Percentiles rank a stretch among this genome's conserved stretches.
Conservation (phyloP, 2,113 vertebrate genomes). For the Mungos mungo region DNA sequence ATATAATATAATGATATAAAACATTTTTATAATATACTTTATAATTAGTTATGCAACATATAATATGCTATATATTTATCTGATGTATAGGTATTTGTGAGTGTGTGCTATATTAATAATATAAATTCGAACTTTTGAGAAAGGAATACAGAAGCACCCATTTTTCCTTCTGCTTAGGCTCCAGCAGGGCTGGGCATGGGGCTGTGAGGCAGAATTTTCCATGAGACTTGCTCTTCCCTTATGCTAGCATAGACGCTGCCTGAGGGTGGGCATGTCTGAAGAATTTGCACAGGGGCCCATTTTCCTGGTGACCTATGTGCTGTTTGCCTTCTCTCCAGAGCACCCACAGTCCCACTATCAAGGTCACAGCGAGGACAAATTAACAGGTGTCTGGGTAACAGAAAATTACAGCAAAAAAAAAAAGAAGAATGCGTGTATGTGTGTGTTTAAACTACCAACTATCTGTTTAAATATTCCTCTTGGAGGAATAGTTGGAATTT, state of each 20-base stretch:
- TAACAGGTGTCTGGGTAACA: background rate
- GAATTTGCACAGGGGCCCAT: background rate
- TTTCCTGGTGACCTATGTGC: background rate
- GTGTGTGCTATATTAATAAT: background rate
- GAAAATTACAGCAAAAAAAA: background rate
- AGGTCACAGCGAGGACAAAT: background rate
- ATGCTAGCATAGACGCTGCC: background rate
- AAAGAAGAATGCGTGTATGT: background rate
- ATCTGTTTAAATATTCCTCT: background rate
- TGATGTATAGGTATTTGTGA: background rate
- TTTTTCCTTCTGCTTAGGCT: background rate
- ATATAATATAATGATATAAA: background rate
- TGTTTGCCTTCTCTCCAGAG: background rate
- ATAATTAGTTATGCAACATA: background rate
- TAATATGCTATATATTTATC: background rate
- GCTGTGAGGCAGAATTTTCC: background rate
- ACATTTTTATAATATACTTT: background rate
- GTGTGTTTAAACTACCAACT: background rate
- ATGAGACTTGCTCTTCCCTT: background rate
- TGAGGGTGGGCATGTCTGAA: background rate
- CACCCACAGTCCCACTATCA: background rate
- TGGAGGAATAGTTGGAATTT: background rate
- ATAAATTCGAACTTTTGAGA: background rate
- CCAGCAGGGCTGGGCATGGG: fast-evolving
- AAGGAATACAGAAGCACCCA: background rate